Conservation (phyloP, 2,797 vertebrate species). For the Molothrus aeneus region DNA sequence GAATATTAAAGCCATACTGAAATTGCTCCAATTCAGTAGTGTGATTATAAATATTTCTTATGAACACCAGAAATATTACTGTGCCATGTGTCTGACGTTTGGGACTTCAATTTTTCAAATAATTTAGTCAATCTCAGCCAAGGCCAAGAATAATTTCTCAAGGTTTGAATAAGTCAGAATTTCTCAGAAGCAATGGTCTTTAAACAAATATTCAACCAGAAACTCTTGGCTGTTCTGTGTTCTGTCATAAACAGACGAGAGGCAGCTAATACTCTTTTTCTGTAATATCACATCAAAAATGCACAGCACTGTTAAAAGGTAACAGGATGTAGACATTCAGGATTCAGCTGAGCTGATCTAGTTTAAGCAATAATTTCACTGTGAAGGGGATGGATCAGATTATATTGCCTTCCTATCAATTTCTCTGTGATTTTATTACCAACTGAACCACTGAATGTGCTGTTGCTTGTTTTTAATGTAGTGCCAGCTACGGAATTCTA, state of each 20-base stretch:
- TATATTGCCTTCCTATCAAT: not conserved
- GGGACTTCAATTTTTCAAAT: not conserved
- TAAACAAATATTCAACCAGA: not conserved
- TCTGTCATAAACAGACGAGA: not conserved
- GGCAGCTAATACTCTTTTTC: not conserved
- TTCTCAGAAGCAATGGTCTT: not conserved
- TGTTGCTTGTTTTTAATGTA: not conserved
- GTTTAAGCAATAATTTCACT: not conserved
- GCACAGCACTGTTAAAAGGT: not conserved
- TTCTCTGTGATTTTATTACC: not conserved
- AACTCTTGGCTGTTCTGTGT: not conserved
- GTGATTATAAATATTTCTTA: not conserved
- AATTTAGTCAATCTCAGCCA: not conserved
- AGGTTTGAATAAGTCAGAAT: not conserved
- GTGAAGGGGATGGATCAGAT: not conserved
- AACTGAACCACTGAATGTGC: not conserved
- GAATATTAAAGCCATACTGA: not conserved
- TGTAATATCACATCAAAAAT: not conserved
- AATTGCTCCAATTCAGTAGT: not conserved
- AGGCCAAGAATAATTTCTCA: not conserved
- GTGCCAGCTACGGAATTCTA: not conserved
- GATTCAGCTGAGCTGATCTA: not conserved
- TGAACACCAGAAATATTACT: not conserved
- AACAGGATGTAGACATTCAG: not conserved
- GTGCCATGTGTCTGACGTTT: not conserved